Evolutionary conservation across 2,113 vertebrate species (phyloP), one percentile per base, ranked within the genome.

Genomic region (Petrocephalus microphthalmus): DNA sequence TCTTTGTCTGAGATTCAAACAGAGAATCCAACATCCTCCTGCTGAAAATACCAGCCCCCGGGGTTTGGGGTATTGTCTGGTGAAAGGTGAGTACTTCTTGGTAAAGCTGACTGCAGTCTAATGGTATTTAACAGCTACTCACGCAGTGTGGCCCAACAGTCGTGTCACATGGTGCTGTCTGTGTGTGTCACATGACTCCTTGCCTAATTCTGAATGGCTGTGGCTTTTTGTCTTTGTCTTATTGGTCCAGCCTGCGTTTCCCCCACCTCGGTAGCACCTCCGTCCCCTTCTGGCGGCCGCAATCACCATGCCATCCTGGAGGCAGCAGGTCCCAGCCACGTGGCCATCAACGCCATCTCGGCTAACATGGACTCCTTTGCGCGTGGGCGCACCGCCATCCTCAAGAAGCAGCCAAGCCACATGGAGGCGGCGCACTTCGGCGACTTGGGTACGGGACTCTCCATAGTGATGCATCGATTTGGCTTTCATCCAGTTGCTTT

Each of bases 311-410:
- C 97, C 91, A 96, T 97, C 94, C 96, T 97, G 95, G 97, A 99
- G 89, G 97, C 97, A 67, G 97, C 97, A 5, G 98, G 98, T 94
- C 98, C 98, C 92, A 99, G 98, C 95, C 97, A 97, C 91, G 97
- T 99, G 96, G 98, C 98, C 57, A 97, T 99, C 94, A 99, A 95
- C 71, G 98, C 97, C 95, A 99, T 99, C 94, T 99, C 98, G 11
- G 98, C 98, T 93, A 99, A 99, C 95, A 99, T 99, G 98, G 98
- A 99, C 93, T 99, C 98, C 10, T 98, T 98, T 8, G 98, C 97
- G 49, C 97, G 97, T 22, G 98, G 98, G 84, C 97, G 98, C 89
- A 99, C 98, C 0, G 98, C 98, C 89, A 97, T 97, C 78, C 98
- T 99, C 91, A 99, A 99, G 93, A 98, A 99, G 91, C 98, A 99